Base-by-base conservation (phyloP, 2,797 vertebrate genomes). In the Labroides dimidiatus region DNA sequence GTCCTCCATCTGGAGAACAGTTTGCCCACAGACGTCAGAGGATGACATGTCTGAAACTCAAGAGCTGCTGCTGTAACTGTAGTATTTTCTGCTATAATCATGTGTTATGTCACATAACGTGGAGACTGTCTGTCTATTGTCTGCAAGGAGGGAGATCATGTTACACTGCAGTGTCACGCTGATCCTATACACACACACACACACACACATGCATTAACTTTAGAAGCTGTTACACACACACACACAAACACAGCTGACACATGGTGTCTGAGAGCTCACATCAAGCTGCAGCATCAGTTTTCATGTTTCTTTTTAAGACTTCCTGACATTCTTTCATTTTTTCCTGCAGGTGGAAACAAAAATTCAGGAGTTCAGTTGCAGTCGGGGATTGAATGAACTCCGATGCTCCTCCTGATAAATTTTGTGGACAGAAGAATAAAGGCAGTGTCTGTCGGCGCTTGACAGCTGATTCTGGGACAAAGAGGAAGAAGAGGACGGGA, bases 41-140 rank as follows among this genome's bases (percentile, higher is more conserved):
- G 64, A 60, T 59, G 19, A 72, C 41, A 19, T 45, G 48, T 69
- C 49, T 68, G 82, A 75, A 82, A 76, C 54, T 43, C 19, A 59
- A 75, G 64, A 77, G 42, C 63, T 27, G 54, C 44, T 44, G 54
- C 56, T 45, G 66, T 39, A 77, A 75, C 53, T 61, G 62, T 53
- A 37, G 52, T 45, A 43, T 51, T 68, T 75, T 43, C 20, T n/a
- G 39, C 7, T 75, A 10, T 60, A 68, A 65, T 14, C 58, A 76
- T 80, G 49, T 74, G 58, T 83, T 72, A 72, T 82, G 57, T 89
- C 80, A 87, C 65, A 44, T 49, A 48, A 55, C 36, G 50, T 61
- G 69, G 52, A 64, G 57, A 60, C 71, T 49, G 77, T 79, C 75
- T 65, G 53, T 69, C 77, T 72, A 80, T 91, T 92, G 87, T 92